A percentile compares a stretch with the other conserved stretches of the same genome.
Evolutionary conservation across 2,797 vertebrate species (phyloP).

Genomic region (Acanthis flammea): DNA sequence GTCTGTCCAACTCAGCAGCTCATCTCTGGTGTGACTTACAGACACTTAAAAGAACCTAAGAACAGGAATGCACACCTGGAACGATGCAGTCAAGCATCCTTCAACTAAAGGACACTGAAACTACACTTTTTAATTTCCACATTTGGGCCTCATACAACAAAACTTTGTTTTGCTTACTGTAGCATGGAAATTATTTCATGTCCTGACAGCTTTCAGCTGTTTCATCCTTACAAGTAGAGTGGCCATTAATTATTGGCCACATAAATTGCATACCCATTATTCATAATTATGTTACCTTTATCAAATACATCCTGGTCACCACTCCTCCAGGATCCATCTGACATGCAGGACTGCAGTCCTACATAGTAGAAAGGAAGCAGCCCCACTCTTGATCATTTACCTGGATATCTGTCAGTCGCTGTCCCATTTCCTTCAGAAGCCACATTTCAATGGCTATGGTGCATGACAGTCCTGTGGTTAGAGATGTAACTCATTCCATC

Average conservation of each 20-base stretch:
- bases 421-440: background rate
- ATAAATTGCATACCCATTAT: background rate
- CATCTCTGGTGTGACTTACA: background rate
- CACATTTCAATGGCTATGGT: background rate
- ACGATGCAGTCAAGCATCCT: background rate
- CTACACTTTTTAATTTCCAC: background rate
- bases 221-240: background rate
- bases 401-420: background rate
- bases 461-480: rapidly evolving
- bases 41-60: background rate
- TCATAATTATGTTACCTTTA: background rate
- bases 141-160: background rate
- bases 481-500: background rate
- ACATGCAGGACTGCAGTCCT: background rate
- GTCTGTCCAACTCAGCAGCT: background rate
- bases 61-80: background rate
- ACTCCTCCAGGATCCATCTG: background rate
- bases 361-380: background rate
- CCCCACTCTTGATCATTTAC: background rate
- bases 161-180: background rate
- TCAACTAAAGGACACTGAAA: background rate
- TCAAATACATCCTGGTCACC: background rate
- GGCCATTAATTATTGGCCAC: background rate
- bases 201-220: background rate
- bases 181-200: background rate